Evolutionary conservation across 1,140 invertebrate species (phyloP).

Genomic region (Grapholita molesta): DNA sequence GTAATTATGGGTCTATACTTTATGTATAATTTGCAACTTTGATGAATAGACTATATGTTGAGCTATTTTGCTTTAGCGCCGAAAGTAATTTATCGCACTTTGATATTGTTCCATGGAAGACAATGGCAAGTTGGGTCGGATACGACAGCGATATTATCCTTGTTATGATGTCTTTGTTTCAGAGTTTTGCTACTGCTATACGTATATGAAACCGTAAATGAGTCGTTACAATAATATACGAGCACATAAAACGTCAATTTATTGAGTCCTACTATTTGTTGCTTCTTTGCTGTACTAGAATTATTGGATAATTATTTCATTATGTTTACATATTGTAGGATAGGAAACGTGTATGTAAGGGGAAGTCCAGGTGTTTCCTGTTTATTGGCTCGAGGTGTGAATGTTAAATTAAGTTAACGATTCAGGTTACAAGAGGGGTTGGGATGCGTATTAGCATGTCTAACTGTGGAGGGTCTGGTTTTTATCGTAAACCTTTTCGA

Average conservation of each 20-base stretch:
- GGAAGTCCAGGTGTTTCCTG: too few species aligned
- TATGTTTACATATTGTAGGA: neutral
- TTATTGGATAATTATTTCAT: neutral
- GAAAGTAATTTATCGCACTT: neutral
- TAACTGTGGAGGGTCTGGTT: too few species aligned
- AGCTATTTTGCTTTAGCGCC: neutral
- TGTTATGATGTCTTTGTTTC: neutral
- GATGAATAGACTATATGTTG: neutral
- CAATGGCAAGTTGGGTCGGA: neutral
- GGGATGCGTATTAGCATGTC: too few species aligned
- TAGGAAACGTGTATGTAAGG: too few species aligned
- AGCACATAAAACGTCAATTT: neutral
- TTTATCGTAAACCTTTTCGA: too few species aligned
- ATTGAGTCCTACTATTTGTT: neutral
- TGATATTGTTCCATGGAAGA: constrained; percentile 1
- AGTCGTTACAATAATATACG: neutral
- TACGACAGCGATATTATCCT: neutral
- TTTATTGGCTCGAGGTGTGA: too few species aligned
- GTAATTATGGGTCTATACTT: too few species aligned
- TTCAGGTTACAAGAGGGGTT: too few species aligned
- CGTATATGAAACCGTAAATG: neutral
- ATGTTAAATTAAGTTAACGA: too few species aligned
- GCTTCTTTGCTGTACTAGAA: neutral
- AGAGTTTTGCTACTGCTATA: neutral
- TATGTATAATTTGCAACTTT: neutral